Evolutionary conservation across 2,113 vertebrate genomes (phyloP).

Genomic region (Eurypyga helias): DNA sequence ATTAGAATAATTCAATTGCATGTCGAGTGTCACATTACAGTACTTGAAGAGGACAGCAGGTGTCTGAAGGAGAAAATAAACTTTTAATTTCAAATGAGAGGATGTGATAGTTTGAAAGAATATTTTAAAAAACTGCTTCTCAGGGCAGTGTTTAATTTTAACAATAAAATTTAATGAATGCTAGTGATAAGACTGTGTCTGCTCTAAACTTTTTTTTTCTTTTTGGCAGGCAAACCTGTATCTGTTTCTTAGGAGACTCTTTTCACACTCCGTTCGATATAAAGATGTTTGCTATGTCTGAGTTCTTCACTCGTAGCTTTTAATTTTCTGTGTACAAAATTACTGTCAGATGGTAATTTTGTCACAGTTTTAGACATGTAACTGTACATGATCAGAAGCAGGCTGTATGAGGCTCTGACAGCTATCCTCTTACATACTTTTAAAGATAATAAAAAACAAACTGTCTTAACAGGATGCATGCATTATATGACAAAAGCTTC

Average conservation of each 20-base stretch:
- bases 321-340: slow-evolving; percentile 22
- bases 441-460: background rate
- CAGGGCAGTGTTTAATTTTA: slow-evolving; percentile 36
- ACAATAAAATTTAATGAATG: slow-evolving; percentile 40
- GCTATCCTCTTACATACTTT: background rate
- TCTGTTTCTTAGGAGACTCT: slow-evolving; percentile 14
- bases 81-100: slow-evolving; percentile 72
- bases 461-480: background rate
- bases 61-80: slow-evolving; percentile 71
- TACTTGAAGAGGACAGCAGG: slow-evolving; percentile 69
- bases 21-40: slow-evolving; percentile 59
- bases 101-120: slow-evolving; percentile 44
- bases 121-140: slow-evolving; percentile 41
- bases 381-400: slow-evolving; percentile 11
- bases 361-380: slow-evolving; percentile 23
- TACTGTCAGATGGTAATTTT: slow-evolving; percentile 57
- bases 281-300: slow-evolving; percentile 30
- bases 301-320: slow-evolving; percentile 3
- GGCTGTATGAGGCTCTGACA: slow-evolving; percentile 6
- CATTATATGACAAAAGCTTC: slow-evolving; percentile 1
- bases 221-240: slow-evolving; percentile 37
- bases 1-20: slow-evolving; percentile 67
- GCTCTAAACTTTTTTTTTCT: background rate
- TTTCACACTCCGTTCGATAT: slow-evolving; percentile 24
- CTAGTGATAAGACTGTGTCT: background rate